Conservation (phyloP, 1,140 invertebrate species). For the Sitophilus oryzae region DNA sequence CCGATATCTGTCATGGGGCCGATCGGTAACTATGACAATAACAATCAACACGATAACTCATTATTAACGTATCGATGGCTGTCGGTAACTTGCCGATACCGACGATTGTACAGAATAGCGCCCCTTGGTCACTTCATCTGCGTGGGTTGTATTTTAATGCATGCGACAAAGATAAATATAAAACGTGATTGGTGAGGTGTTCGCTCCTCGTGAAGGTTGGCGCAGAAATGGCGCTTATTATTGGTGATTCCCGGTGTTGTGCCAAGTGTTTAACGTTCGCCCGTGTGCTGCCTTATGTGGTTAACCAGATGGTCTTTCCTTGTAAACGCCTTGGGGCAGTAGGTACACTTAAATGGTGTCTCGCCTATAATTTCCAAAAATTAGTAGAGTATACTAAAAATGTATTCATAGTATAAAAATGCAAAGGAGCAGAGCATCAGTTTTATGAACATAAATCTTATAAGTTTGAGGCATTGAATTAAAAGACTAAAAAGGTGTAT, state of each 20-base stretch:
- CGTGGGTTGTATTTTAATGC: too few relatives aligned
- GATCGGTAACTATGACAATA: too few relatives aligned
- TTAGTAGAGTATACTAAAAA: conserved; percentile 57
- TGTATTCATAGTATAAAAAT: conserved; percentile 74
- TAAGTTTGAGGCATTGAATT: too few relatives aligned
- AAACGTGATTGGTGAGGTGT: conserved; percentile 71
- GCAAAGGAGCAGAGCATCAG: conserved; percentile 78
- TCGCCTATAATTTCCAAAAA: conserved; percentile 74
- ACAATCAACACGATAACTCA: too few relatives aligned
- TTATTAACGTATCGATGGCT: too few relatives aligned
- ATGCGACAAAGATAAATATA: too few relatives aligned
- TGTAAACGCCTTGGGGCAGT: conserved; percentile 77
- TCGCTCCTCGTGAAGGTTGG: conserved; percentile 80
- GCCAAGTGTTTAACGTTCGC: conserved; percentile 69
- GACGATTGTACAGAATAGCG: too few relatives aligned
- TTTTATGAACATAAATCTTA: too few relatives aligned
- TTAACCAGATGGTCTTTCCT: conserved; percentile 76
- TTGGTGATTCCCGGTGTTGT: conserved; percentile 70
- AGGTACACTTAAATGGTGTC: conserved; percentile 72
- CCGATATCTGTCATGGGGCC: too few relatives aligned
- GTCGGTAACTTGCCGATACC: too few relatives aligned
- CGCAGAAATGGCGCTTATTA: conserved; percentile 77
- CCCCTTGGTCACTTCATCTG: too few relatives aligned
- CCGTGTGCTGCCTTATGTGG: conserved; percentile 81
- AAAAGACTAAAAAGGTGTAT: too few relatives aligned